A percentile compares a stretch with the other conserved stretches of the same genome.
Evolutionary conservation across 2,113 vertebrate genomes (phyloP).

Genomic region (Labrus mixtus): DNA sequence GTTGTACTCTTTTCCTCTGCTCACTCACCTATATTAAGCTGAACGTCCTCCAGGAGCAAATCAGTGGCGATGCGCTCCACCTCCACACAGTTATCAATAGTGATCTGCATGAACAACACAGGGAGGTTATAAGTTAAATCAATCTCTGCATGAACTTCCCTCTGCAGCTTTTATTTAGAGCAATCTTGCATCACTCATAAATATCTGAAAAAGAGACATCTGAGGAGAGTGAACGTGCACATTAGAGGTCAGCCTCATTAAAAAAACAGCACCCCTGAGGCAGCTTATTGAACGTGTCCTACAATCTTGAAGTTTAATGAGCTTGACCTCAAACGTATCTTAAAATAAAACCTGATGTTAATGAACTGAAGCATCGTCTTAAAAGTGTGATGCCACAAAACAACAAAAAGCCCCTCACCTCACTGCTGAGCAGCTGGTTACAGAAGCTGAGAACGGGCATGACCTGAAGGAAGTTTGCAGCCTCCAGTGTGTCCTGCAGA

Average conservation of each 20-base stretch:
- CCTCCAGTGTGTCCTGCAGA: constrained; percentile 87
- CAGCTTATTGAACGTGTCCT: neutral
- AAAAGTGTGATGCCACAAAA: neutral
- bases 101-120: constrained; percentile 71
- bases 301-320: neutral
- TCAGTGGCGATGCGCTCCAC: constrained; percentile 83
- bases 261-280: neutral
- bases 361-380: neutral
- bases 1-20: no score
- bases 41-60: constrained; percentile 82
- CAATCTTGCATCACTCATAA: neutral
- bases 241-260: neutral
- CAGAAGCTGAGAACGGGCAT: constrained; percentile 86
- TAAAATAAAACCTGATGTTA: neutral
- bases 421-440: constrained; percentile 85
- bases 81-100: constrained; percentile 86
- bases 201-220: neutral
- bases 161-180: neutral
- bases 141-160: no score
- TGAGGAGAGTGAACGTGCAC: neutral
- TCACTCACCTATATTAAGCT: constrained; percentile 75
- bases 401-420: constrained; percentile 71
- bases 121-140: neutral
- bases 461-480: constrained; percentile 87
- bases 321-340: neutral